Evolutionary conservation across 2,888 invertebrate genomes (phyloP), one percentile per base, ranked within the genome.

Genomic region (Dolichopus griseipennis): DNA sequence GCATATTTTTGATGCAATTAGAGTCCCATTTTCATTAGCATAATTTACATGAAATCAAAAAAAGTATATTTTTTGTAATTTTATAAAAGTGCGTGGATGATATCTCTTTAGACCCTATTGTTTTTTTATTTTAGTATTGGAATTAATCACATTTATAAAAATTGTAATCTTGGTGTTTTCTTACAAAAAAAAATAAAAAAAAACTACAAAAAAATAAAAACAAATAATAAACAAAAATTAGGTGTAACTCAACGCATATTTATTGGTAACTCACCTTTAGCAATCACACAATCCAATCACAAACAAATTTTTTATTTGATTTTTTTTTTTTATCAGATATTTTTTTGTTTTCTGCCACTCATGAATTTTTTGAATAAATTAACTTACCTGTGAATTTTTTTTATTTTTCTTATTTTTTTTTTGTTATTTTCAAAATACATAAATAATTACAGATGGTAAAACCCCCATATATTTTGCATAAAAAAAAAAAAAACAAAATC

Each of bases 401-500:
- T 6, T n/a, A n/a, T 41, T 9, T 41, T 41, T 7, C 2, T 41
- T 41, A 6, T 41, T 41, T 41, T 41, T 41, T 41, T 9, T 41
- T 41, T 7, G 9, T 41, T 41, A 6, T 41, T 41, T 41, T 9
- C 9, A 9, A 52, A n/a, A 52, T 12, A 52, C 52, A 52, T 12
- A 37, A 15, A 52, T 52, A 52, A 52, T 52, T 52, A 52, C n/a
- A 15, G 52, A 52, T 52, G 52, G 52, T 52, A 52, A 52, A 52
- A 52, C 52, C 52, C 52, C 52, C 52, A 52, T 52, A 52, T n/a
- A 52, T 52, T 52, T 52, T 52, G 52, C 52, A 52, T 52, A 52
- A 52, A 52, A 52, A 52, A 52, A 2, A 52, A 52, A 52, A 12
- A 2, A 52, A 7, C 15, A 12, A 12, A 41, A 41, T 5, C 15